phyloP scores from a whole-genome alignment of 2,797 vertebrate genomes.

The Mastacembelus armatus region DNA sequence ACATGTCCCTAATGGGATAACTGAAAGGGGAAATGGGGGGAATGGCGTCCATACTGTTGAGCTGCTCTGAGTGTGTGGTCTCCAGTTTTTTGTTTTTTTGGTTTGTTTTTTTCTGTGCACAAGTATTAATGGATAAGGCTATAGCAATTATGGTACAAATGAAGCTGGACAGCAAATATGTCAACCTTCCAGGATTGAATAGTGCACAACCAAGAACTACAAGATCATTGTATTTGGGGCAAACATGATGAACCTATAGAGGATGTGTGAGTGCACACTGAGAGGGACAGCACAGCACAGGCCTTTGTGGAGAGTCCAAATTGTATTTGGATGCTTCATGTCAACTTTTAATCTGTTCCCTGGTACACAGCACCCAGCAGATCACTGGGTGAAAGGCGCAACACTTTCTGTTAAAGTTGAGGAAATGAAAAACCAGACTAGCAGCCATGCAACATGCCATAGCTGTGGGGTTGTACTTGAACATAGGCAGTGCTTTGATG shows the following conservation, averaged over 20 bases:
- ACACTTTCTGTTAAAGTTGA: conserved; percentile 18
- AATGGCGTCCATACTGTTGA: conserved; percentile 47
- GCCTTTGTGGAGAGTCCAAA: conserved; percentile 14
- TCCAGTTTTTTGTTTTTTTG: conserved; percentile 43
- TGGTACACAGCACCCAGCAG: conserved; percentile 6
- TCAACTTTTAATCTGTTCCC: conserved; percentile 31
- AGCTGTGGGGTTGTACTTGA: neutral
- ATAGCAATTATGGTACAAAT: conserved; percentile 59
- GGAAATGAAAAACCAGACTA: neutral
- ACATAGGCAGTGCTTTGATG: too few species aligned
- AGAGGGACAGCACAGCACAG: neutral
- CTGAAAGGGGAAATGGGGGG: conserved; percentile 56
- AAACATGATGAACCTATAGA: conserved; percentile 38
- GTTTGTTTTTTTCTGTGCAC: too few species aligned
- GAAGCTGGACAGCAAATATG: conserved; percentile 53
- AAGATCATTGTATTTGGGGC: conserved; percentile 46
- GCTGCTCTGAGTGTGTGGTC: conserved; percentile 39
- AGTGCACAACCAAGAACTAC: conserved; percentile 33
- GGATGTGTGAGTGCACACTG: conserved; percentile 13
- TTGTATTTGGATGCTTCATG: conserved; percentile 15
- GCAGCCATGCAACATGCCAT: neutral
- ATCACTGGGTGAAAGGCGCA: neutral
- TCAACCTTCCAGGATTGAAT: conserved; percentile 36
- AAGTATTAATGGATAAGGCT: conserved; percentile 58
- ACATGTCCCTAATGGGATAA: conserved; percentile 64